Percentiles rank a stretch among this genome's conserved stretches.
Conservation (phyloP, 2,113 vertebrate species). For the Forbesichthys papilliferus region DNA sequence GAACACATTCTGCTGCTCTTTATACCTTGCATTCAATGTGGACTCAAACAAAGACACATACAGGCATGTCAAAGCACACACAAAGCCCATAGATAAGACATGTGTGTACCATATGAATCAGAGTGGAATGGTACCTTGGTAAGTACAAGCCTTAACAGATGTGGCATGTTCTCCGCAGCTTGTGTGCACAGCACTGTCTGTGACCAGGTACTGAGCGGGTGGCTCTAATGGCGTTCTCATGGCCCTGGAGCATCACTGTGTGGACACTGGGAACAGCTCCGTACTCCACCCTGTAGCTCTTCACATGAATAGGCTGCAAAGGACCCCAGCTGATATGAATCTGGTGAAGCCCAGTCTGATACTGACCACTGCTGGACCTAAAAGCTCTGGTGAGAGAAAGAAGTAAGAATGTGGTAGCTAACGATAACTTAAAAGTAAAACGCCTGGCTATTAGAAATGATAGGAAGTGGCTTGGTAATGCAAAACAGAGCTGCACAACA, state of each 20-base stretch:
- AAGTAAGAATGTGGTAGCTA: neutral
- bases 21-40: too few species aligned
- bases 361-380: slow-evolving; percentile 78
- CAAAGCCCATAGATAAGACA: neutral
- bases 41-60: too few species aligned
- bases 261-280: slow-evolving; percentile 73
- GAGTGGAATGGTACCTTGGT: slow-evolving; percentile 64
- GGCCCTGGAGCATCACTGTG: slow-evolving; percentile 63
- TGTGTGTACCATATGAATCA: neutral
- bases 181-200: slow-evolving; percentile 80
- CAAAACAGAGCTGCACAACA: too few species aligned
- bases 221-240: slow-evolving; percentile 77
- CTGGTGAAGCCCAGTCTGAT: slow-evolving; percentile 76
- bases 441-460: too few species aligned
- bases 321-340: slow-evolving; percentile 87
- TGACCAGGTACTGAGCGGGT: slow-evolving; percentile 85
- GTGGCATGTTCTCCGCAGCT: slow-evolving; percentile 81
- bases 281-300: slow-evolving; percentile 79
- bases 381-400: slow-evolving; percentile 42
- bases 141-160: slow-evolving; percentile 87
- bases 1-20: too few species aligned
- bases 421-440: too few species aligned
- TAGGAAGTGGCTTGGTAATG: too few species aligned
- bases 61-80: neutral
- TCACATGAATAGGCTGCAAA: slow-evolving; percentile 50